Evolutionary conservation across 2,797 vertebrate genomes (phyloP).

Genomic region (Parotocinclus haroldoi): DNA sequence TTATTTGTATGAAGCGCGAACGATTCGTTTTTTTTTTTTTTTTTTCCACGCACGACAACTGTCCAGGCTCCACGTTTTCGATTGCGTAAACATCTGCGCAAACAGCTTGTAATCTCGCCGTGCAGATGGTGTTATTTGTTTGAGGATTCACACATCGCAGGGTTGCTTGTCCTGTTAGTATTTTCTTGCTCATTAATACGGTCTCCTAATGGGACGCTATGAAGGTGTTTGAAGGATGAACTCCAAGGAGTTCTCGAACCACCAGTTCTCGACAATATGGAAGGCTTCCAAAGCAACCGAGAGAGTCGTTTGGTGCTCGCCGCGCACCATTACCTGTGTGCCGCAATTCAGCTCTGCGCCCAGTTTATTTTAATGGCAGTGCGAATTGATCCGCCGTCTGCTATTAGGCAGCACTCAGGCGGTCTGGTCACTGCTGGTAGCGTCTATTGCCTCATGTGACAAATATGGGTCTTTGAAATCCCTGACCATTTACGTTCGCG

Average conservation of each 20-base stretch:
- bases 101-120: background rate
- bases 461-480: background rate
- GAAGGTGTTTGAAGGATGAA: constrained; percentile 13
- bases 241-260: background rate
- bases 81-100: background rate
- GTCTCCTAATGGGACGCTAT: constrained; percentile 1
- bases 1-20: too few relatives aligned
- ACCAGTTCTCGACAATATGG: background rate
- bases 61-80: constrained; percentile 1
- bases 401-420: background rate
- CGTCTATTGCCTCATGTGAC: background rate
- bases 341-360: background rate
- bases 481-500: background rate
- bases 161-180: too few relatives aligned
- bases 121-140: constrained; percentile 17
- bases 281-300: constrained; percentile 2
- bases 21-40: too few relatives aligned
- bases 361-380: constrained; percentile 1
- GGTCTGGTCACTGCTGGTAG: background rate
- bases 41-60: background rate
- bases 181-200: background rate
- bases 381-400: background rate
- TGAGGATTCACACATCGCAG: background rate
- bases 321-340: background rate
- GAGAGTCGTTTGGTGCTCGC: background rate